A percentile compares a stretch with the other conserved stretches of the same genome.
phyloP scores from a whole-genome alignment of 2,113 vertebrate species.

The Thunnus maccoyii region DNA sequence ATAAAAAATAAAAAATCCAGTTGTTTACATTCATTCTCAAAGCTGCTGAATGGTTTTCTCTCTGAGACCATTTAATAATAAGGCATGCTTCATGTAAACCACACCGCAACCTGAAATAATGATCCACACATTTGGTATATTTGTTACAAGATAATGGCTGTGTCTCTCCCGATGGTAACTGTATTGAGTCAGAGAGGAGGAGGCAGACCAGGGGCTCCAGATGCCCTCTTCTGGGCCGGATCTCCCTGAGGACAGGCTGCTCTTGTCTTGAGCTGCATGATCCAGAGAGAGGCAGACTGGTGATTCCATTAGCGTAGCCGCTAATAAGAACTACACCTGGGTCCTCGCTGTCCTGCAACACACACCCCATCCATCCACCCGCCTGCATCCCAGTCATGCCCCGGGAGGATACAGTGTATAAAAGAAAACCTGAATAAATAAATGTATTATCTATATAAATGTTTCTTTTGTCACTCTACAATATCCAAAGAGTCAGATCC shows the following conservation, averaged over 20 bases:
- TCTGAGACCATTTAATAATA: background rate
- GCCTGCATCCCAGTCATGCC: background rate
- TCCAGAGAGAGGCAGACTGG: constrained; percentile 61
- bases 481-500: background rate
- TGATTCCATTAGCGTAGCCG: constrained; percentile 77
- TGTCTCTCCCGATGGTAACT: constrained; percentile 36
- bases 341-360: constrained; percentile 65
- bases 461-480: background rate
- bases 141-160: constrained; percentile 13
- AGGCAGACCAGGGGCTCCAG: constrained; percentile 54
- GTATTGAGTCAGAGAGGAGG: constrained; percentile 37
- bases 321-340: constrained; percentile 83
- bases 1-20: background rate
- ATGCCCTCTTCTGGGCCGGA: constrained; percentile 68
- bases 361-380: constrained; percentile 14
- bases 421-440: background rate
- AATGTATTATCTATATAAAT: background rate
- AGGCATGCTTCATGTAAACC: background rate
- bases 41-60: background rate
- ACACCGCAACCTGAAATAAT: background rate
- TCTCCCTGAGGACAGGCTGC: constrained; percentile 70
- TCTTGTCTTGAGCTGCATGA: constrained; percentile 67
- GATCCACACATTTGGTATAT: constrained; percentile 3
- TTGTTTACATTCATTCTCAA: background rate
- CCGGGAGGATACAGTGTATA: constrained; percentile 6